Evolutionary conservation across 2,888 invertebrate species (phyloP), one percentile per base, ranked within the genome.

Genomic region (Ommatoiulus sabulosus): DNA sequence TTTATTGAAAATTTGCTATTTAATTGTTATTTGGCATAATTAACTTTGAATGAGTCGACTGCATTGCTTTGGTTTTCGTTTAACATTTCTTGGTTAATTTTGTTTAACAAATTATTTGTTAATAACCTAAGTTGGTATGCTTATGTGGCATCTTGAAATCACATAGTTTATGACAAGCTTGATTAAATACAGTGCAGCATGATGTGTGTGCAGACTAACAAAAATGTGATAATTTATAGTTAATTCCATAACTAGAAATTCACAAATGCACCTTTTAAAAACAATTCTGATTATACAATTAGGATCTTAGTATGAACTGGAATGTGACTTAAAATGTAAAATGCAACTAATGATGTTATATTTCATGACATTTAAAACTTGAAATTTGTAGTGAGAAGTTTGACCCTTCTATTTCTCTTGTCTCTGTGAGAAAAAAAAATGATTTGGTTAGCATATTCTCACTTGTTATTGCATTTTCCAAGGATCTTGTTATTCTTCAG

Each of bases 11-110:
- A 72, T 24, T n/a, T 10, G 57, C 57, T 12, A n/a, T n/a, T 57
- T 57, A 57, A 57, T 57, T 57, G 57, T n/a, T 57, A n/a, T 57
- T 57, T n/a, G n/a, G n/a, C n/a, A n/a, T 57, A 57, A 57, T n/a
- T 57, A 57, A 57, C n/a, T 24, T 72, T 72, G 72, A 24, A 6
- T 8, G 24, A 24, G 20, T 20, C 10, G 24, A 72, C 8, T 24
- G 20, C 72, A 24, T 24, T 24, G 24, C 24, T 72, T 7, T 24
- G n/a, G 24, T 72, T 24, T 24, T 72, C 24, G n/a, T 72, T 72
- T 72, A 72, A 24, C 72, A 24, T 10, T 80, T 80, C 15, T 43
- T 80, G 35, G 8, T 80, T 80, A 15, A 80, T 80, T 80, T 24
- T 24, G 3, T 80, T 80, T 15, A 80, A 35, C 15, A n/a, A 15